Conservation (phyloP, 1,140 invertebrate species). For the Saccostrea cuccullata region DNA sequence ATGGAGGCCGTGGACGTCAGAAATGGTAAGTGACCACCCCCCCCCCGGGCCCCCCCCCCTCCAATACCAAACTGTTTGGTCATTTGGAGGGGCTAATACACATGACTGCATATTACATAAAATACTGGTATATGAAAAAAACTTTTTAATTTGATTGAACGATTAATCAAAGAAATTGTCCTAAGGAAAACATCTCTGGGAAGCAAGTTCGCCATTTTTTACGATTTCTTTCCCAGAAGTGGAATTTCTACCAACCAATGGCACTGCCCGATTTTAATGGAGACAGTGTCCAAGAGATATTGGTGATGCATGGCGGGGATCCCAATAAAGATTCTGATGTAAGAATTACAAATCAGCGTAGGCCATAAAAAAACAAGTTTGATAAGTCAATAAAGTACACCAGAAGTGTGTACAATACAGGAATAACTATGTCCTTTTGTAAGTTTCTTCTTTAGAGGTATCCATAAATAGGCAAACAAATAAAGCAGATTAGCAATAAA, state of each 20-base stretch:
- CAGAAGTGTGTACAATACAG: too few species aligned
- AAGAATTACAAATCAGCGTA: neutral
- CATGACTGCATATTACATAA: neutral
- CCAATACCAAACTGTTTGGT: too few species aligned
- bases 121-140: neutral
- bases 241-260: constrained; percentile 70
- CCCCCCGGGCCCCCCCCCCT: neutral
- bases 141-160: neutral
- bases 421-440: too few species aligned
- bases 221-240: constrained; percentile 53
- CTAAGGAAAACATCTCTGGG: constrained; percentile 65
- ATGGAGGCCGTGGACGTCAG: constrained; percentile 70
- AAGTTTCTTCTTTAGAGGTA: too few species aligned
- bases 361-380: too few species aligned
- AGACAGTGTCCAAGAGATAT: constrained; percentile 72
- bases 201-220: constrained; percentile 58
- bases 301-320: constrained; percentile 74
- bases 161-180: neutral
- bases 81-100: neutral
- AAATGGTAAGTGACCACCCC: constrained; percentile 60
- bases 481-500: too few species aligned
- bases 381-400: too few species aligned
- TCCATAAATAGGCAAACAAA: too few species aligned
- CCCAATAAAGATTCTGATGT: constrained; percentile 62
- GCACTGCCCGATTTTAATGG: constrained; percentile 70